Evolutionary conservation across 2,797 vertebrate species (phyloP).

Genomic region (Aratinga solstitialis): DNA sequence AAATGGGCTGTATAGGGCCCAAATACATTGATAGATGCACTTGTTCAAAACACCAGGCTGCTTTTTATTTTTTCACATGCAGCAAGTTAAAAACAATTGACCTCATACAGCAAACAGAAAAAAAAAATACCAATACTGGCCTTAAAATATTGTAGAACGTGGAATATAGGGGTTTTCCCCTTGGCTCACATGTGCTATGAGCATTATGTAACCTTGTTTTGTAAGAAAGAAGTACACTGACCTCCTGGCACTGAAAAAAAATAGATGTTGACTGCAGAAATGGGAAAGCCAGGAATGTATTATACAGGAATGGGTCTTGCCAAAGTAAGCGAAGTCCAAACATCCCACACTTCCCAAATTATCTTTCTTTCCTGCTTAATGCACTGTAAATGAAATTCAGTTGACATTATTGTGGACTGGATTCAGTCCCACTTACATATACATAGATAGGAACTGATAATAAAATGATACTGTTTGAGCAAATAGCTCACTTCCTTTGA

Average conservation of each 20-base stretch:
- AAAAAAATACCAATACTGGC: not conserved
- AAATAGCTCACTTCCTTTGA: constrained; percentile 54
- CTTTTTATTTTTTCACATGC: not conserved
- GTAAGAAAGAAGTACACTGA: not conserved
- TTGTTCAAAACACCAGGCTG: not conserved
- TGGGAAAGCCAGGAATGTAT: not conserved
- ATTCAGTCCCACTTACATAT: constrained; percentile 31
- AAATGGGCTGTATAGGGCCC: not conserved
- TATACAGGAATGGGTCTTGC: not conserved
- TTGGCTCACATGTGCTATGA: not conserved
- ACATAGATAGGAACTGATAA: constrained; percentile 26
- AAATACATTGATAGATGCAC: not conserved
- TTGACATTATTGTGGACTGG: not conserved
- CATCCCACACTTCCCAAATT: constrained; percentile 50
- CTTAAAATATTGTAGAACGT: not conserved
- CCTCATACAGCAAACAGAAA: not conserved
- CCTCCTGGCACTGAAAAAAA: not conserved
- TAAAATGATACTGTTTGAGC: constrained; percentile 30
- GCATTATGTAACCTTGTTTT: not conserved
- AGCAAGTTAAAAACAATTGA: not conserved
- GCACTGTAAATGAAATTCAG: constrained; percentile 48
- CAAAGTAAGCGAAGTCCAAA: constrained; percentile 38
- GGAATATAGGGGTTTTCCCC: not conserved
- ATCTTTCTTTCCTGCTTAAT: constrained; percentile 62
- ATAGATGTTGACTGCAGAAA: not conserved